A percentile compares a stretch with the other conserved stretches of the same genome.
phyloP scores from a whole-genome alignment of 1,140 invertebrate species.

The Lithobius niger region DNA sequence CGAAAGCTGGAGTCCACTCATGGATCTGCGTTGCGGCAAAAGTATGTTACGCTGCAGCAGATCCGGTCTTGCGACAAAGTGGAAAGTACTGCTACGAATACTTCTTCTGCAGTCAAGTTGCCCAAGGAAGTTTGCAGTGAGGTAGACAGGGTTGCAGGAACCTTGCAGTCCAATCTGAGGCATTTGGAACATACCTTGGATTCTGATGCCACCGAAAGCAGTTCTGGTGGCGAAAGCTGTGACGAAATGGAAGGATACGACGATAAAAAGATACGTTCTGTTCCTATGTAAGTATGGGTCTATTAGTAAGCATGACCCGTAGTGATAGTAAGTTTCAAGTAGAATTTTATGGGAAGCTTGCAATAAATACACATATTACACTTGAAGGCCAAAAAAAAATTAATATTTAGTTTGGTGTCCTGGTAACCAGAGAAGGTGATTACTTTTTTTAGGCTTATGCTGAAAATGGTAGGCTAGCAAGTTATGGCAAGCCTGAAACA shows the following conservation, averaged over 20 bases:
- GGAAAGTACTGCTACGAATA: background rate
- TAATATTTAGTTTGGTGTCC: too few relatives aligned
- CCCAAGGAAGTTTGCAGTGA: slow-evolving; percentile 24
- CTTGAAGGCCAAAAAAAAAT: too few relatives aligned
- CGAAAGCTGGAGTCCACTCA: slow-evolving; percentile 37
- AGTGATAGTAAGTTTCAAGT: too few relatives aligned
- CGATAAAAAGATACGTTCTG: slow-evolving; percentile 17
- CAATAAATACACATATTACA: too few relatives aligned
- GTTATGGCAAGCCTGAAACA: too few relatives aligned
- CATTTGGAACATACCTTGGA: slow-evolving; percentile 60
- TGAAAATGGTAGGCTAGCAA: too few relatives aligned
- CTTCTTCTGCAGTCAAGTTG: slow-evolving; percentile 17
- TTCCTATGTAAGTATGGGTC: slow-evolving; percentile 21
- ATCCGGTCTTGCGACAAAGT: slow-evolving; percentile 2
- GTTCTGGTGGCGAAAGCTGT: slow-evolving; percentile 83
- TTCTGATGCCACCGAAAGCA: slow-evolving; percentile 84
- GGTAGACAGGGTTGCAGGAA: slow-evolving; percentile 35
- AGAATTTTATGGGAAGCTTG: too few relatives aligned
- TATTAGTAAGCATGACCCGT: too few relatives aligned
- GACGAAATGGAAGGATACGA: slow-evolving; percentile 56
- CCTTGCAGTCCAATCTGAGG: slow-evolving; percentile 50
- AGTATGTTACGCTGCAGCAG: slow-evolving; percentile 9
- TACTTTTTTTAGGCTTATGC: too few relatives aligned
- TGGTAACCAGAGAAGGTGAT: too few relatives aligned
- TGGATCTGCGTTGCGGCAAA: slow-evolving; percentile 10